Percentiles rank a stretch among this genome's conserved stretches.
These are phyloP conservation scores for Zhuqinia jingwanae DNA, from an alignment of 2,888 invertebrate species.

Conservation along the genomic window DNA sequence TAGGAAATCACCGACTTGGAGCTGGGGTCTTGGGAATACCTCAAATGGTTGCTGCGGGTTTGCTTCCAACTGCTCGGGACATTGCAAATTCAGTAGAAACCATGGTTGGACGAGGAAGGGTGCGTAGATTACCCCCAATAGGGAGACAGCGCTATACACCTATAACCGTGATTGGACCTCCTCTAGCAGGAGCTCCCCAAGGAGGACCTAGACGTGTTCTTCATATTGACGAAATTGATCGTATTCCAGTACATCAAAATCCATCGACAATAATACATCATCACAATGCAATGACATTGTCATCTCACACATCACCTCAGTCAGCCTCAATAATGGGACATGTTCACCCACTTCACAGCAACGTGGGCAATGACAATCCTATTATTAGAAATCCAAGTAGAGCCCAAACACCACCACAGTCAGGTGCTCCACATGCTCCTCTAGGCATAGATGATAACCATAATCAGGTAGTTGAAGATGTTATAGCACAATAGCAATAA, in stretches of 20 bases:
- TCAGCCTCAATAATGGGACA: background rate
- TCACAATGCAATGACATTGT: background rate
- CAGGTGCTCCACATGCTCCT: background rate
- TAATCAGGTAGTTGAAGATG: background rate
- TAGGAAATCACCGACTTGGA: conserved; percentile 55
- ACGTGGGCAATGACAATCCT: background rate
- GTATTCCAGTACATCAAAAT: conserved; percentile 21
- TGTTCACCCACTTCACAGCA: background rate
- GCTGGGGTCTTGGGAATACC: conserved; percentile 68
- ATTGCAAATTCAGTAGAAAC: conserved; percentile 61
- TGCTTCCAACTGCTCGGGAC: conserved; percentile 65
- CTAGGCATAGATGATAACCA: background rate
- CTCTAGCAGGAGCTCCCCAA: background rate
- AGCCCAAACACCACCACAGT: background rate
- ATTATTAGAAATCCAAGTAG: background rate
- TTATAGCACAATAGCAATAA: background rate
- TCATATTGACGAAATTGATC: conserved; percentile 47
- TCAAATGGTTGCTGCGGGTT: conserved; percentile 71
- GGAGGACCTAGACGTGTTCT: conserved; percentile 1
- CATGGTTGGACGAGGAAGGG: conserved; percentile 54
- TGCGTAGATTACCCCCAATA: conserved; percentile 61
- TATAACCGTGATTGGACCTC: conserved; percentile 53
- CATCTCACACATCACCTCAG: background rate
- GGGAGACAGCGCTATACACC: conserved; percentile 56
- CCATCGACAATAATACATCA: background rate